These are phyloP conservation scores for Drusus annulatus DNA, from an alignment of 1,140 invertebrate genomes.

Conservation along the genomic window DNA sequence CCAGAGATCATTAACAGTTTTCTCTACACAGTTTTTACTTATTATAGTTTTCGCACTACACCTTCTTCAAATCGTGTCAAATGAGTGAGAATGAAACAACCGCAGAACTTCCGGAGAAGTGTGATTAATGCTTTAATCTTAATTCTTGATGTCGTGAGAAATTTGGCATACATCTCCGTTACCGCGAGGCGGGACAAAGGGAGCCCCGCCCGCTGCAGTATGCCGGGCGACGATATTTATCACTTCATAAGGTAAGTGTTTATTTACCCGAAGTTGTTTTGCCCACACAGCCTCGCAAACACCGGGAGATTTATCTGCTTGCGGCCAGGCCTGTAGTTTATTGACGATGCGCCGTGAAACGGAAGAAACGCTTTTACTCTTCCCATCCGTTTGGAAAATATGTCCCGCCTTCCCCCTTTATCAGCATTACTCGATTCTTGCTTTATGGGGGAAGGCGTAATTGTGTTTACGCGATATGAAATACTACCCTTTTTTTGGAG, in stretches of 20 bases:
- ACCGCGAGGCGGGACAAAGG: conserved; percentile 32
- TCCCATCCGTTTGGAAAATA: not conserved
- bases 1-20: too few relatives aligned
- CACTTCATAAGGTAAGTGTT: conserved; percentile 48
- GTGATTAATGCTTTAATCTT: conserved; percentile 29
- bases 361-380: conserved; percentile 28
- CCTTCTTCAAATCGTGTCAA: too few relatives aligned
- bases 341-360: conserved; percentile 7
- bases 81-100: too few relatives aligned
- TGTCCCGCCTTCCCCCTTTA: not conserved
- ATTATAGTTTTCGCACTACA: too few relatives aligned
- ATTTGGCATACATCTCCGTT: conserved; percentile 18
- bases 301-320: conserved; percentile 38
- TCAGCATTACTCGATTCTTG: not conserved
- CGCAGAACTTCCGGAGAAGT: not conserved
- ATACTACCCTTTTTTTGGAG: too few relatives aligned
- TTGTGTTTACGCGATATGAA: not conserved
- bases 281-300: conserved; percentile 23
- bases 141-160: conserved; percentile 25
- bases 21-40: too few relatives aligned
- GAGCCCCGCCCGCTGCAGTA: not conserved
- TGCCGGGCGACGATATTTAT: conserved; percentile 40
- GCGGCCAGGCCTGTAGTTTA: conserved; percentile 35
- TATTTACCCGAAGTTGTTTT: conserved; percentile 43
- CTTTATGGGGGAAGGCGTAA: not conserved